Base-by-base conservation (phyloP, 2,888 invertebrate species). In the Tanypteryx hageni region DNA sequence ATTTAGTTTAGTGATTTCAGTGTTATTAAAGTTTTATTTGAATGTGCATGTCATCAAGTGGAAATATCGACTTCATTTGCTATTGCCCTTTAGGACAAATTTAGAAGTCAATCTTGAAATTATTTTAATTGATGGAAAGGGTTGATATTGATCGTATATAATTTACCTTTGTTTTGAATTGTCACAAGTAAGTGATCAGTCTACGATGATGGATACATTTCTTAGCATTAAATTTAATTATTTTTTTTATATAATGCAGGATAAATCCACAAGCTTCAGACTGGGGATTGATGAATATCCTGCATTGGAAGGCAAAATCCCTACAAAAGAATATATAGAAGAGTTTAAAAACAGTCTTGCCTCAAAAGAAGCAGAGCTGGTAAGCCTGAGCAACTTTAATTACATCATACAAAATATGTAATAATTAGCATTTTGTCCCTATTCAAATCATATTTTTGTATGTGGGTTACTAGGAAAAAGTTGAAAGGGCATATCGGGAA, bases 221-320 rank as follows among this genome's bases (percentile, higher is more conserved):
- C 44, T 44, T 44, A 44, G 44, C 44, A 44, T 44, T 44, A 44
- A 44, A 44, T 44, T 44, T 44, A 27, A 76, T 0, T 0, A 9
- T 64, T 64, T 31, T 31, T 9, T 0, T n/a, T 61, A n/a, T n/a
- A n/a, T n/a, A n/a, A n/a, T 59, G 14, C n/a, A 89, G 89, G 89
- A 89, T 18, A 89, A 89, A 27, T 64, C 61, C 89, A 64, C n/a
- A 0, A 89, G 89, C 89, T 44, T 68, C 44, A 61, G 89, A 1
- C 44, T 89, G 9, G 89, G 89, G 2, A n/a, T n/a, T n/a, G 44
- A 44, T 10, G 89, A 89, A 56, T 89, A 68, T 31, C 89, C 89
- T 56, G n/a, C 89, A 4, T 64, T n/a, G 18, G 89, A 64, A 44
- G 68, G 64, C 14, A 89, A 64, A 31, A 44, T 89, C 31, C 89